A percentile compares a stretch with the other conserved stretches of the same genome.
Conservation (phyloP, 2,888 invertebrate genomes). For the Plebejus melissa region DNA sequence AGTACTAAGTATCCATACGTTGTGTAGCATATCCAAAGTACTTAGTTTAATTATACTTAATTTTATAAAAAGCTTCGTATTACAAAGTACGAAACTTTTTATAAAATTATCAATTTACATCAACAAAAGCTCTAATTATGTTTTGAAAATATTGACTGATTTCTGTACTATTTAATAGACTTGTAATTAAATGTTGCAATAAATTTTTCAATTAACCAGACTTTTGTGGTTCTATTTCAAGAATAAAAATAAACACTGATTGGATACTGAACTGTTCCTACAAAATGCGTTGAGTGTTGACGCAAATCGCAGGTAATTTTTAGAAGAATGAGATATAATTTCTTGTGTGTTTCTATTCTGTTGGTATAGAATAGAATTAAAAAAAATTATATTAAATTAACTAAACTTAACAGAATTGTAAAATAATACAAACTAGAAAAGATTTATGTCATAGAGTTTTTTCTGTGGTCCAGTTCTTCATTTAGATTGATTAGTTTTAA, state of each 20-base stretch:
- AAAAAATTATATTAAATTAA: too few relatives aligned
- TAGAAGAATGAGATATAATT: neutral
- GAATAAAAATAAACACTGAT: slow-evolving; percentile 49
- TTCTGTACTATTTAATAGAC: neutral
- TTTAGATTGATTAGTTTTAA: too few relatives aligned
- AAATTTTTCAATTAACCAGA: slow-evolving; percentile 30
- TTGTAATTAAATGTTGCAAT: slow-evolving; percentile 19
- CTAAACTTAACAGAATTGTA: too few relatives aligned
- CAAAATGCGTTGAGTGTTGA: neutral
- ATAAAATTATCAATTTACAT: neutral
- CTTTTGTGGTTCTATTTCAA: slow-evolving; percentile 46
- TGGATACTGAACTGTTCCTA: slow-evolving; percentile 38
- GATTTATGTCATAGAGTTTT: too few relatives aligned
- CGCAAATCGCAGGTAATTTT: neutral
- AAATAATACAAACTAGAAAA: too few relatives aligned
- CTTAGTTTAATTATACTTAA: too few relatives aligned
- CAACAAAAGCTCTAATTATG: neutral
- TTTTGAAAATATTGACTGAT: neutral
- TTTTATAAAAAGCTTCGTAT: too few relatives aligned
- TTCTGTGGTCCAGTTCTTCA: too few relatives aligned
- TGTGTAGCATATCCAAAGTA: too few relatives aligned
- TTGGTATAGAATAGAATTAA: too few relatives aligned
- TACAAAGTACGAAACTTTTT: too few relatives aligned
- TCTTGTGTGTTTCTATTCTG: neutral
- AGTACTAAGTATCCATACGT: too few relatives aligned